Evolutionary conservation across 1,140 invertebrate species (phyloP).

Genomic region (Cotesia glomerata): DNA sequence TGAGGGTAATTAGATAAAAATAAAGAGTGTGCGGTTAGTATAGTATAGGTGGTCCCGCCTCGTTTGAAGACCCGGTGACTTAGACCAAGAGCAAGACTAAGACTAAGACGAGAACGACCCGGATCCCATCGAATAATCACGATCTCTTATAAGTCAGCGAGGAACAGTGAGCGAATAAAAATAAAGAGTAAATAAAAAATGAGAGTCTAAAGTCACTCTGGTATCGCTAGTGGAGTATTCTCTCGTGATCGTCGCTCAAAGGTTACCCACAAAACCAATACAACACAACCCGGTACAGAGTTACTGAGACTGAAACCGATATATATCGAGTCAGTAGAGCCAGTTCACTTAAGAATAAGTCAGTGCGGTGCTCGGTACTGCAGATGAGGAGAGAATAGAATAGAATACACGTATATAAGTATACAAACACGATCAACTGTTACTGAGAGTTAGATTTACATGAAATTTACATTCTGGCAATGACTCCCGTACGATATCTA

Average conservation of each 20-base stretch:
- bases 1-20: too few species aligned
- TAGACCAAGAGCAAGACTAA: not conserved
- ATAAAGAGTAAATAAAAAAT: slow-evolving; percentile 8
- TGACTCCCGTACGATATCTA: slow-evolving; percentile 24
- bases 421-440: too few species aligned
- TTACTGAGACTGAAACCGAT: not conserved
- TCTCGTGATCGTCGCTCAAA: slow-evolving; percentile 24
- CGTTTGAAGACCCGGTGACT: not conserved
- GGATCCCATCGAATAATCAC: slow-evolving; percentile 44
- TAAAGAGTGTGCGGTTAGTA: not conserved
- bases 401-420: too few species aligned
- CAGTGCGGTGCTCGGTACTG: too few species aligned
- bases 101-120: slow-evolving; percentile 35
- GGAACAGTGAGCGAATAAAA: slow-evolving; percentile 4
- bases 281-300: too few species aligned
- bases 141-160: not conserved
- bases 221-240: not conserved
- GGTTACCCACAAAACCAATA: not conserved
- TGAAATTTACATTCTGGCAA: slow-evolving; percentile 38
- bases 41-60: not conserved
- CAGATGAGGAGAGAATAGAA: too few species aligned
- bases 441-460: slow-evolving; percentile 30
- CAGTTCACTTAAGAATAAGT: too few species aligned
- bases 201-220: slow-evolving; percentile 1
- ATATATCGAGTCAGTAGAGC: too few species aligned